phyloP scores from a whole-genome alignment of 2,888 invertebrate genomes.

The Microplitis manilae region DNA sequence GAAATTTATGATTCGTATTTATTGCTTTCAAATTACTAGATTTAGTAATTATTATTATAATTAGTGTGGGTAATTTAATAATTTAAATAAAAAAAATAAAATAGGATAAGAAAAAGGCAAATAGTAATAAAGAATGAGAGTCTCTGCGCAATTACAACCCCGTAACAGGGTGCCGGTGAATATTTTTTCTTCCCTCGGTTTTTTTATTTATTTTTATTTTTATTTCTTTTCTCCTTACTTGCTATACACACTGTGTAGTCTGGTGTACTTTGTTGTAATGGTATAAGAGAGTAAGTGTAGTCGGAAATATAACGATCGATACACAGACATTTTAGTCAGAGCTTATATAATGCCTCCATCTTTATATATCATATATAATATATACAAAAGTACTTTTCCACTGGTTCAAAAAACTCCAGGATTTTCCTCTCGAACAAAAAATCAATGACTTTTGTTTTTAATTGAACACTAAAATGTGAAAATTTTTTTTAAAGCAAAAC shows the following conservation, averaged over 20 bases:
- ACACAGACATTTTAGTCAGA: not conserved
- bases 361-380: not conserved
- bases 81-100: not conserved
- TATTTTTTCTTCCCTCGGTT: conserved; percentile 35
- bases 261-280: conserved; percentile 20
- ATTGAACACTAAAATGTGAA: not conserved
- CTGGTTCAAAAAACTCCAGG: no score
- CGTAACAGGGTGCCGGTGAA: conserved; percentile 29
- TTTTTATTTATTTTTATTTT: conserved; percentile 25
- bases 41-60: no score
- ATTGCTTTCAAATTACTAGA: not conserved
- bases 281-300: not conserved
- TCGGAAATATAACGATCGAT: not conserved
- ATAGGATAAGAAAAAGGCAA: not conserved
- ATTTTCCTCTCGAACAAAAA: no score
- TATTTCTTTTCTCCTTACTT: conserved; percentile 35
- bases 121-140: conserved; percentile 38
- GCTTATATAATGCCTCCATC: not conserved
- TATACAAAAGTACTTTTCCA: not conserved
- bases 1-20: not conserved
- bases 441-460: not conserved
- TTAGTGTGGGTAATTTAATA: not conserved
- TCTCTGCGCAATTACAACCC: conserved; percentile 42
- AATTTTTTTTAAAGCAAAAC: not conserved
- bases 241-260: conserved; percentile 49